Percentiles rank a stretch among this genome's conserved stretches.
Conservation (phyloP, 2,888 invertebrate genomes). For the Lycia hirtaria region DNA sequence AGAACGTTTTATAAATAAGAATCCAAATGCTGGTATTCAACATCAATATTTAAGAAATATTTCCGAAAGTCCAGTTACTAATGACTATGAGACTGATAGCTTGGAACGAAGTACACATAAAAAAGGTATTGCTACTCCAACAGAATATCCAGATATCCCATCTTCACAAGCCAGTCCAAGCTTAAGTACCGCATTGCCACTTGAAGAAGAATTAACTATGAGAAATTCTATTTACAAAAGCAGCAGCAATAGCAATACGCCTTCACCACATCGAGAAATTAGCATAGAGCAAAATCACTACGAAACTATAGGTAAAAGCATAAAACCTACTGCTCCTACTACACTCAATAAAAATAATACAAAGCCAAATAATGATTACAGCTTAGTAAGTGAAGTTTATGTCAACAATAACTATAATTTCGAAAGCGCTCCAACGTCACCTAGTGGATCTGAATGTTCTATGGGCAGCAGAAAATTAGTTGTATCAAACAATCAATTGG, state of each 20-base stretch:
- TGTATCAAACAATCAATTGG: conserved; percentile 73
- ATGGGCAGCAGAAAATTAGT: conserved; percentile 85
- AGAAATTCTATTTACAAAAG: conserved; percentile 90
- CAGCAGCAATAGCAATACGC: conserved; percentile 82
- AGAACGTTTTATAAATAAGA: conserved; percentile 67
- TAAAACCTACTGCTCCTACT: conserved; percentile 18
- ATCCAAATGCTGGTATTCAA: conserved; percentile 43
- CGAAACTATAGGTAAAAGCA: conserved; percentile 66
- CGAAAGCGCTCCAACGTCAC: conserved; percentile 85
- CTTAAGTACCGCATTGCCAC: conserved; percentile 89
- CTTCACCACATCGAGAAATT: conserved; percentile 71
- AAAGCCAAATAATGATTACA: conserved; percentile 80
- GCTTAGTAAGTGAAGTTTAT: conserved; percentile 91
- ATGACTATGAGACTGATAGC: conserved; percentile 91
- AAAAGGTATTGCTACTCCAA: conserved; percentile 85
- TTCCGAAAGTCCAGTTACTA: conserved; percentile 74
- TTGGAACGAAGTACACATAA: conserved; percentile 86
- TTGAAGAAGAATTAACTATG: conserved; percentile 93
- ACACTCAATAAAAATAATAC: conserved; percentile 47
- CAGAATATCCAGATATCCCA: conserved; percentile 87
- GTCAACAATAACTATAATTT: conserved; percentile 91
- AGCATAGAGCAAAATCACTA: conserved; percentile 70
- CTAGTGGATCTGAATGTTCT: conserved; percentile 85
- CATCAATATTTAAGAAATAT: conserved; percentile 63
- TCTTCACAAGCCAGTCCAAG: conserved; percentile 91